Conservation (phyloP, 2,797 vertebrate species). For the Hydrolagus colliei region DNA sequence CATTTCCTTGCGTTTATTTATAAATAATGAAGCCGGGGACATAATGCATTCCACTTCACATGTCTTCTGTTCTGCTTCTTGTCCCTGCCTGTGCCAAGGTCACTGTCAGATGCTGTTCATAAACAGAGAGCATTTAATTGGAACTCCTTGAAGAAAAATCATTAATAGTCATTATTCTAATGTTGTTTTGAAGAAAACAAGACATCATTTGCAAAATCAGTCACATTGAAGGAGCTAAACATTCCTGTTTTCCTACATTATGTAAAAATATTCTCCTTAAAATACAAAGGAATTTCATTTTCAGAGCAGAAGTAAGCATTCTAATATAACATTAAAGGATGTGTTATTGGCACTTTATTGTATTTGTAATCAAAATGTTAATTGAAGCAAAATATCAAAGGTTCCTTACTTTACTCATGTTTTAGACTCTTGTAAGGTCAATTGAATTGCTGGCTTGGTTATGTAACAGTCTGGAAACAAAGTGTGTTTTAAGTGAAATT, state of each 20-base stretch:
- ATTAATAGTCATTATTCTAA: background rate
- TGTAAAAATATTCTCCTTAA: background rate
- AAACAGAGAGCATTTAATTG: slow-evolving; percentile 14
- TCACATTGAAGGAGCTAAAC: background rate
- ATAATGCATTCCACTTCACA: background rate
- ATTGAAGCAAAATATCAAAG: background rate
- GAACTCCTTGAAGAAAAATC: slow-evolving; percentile 1
- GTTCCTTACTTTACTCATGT: background rate
- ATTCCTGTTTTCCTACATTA: background rate
- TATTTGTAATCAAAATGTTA: background rate
- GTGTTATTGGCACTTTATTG: background rate
- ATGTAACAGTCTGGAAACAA: background rate
- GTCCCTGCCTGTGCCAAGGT: background rate
- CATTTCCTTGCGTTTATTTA: slow-evolving; percentile 18
- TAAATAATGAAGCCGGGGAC: slow-evolving; percentile 21
- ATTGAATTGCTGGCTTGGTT: background rate
- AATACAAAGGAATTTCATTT: background rate
- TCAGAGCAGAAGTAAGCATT: background rate
- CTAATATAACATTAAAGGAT: background rate
- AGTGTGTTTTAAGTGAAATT: background rate
- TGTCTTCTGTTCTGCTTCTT: background rate
- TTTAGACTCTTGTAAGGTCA: background rate
- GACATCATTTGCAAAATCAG: background rate
- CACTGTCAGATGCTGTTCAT: background rate
- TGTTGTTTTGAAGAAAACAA: background rate